Base-by-base conservation (phyloP, 2,797 vertebrate species). In the Aldrovandia affinis region DNA sequence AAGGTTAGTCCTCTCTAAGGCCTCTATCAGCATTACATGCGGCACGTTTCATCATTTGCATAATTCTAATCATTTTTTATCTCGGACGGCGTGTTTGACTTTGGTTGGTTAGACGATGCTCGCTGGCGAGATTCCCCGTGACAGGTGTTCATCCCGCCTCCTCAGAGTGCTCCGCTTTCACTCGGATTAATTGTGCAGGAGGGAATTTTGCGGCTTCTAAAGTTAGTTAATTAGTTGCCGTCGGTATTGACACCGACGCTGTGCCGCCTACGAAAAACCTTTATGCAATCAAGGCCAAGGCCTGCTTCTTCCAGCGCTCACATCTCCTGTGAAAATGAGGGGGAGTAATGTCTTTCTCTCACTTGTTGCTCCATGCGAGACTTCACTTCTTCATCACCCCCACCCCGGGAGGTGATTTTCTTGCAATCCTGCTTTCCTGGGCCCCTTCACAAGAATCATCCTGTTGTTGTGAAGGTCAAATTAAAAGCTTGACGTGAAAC, bases 1-100 rank as follows among this genome's bases (percentile, higher is more conserved):
- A 36, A 65, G 84, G 36, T 85, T 73, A 75, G 83, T 83, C 39
- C 42, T 22, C 78, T 81, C 77, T 33, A 36, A 78, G 42, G 61
- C 47, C 82, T 78, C 22, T 47, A 65, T 83, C 63, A 75, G 78
- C 80, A 59, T 80, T 83, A 65, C 68, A 77, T 75, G 52, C 59
- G 7, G 57, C 25, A 54, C 61, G 6, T 80, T 78, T 59, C 36
- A 25, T 39, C 25, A 86, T 86, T 86, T 86, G 78, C 81, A 81
- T 86, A 86, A 86, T 86, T 80, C 77, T 83, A 81, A 83, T 86
- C 77, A 86, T 83, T 75, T 65, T 78, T 81, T 83, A 83, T 80
- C 85, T 70, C 28, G 28, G 78, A 86, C 59, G 50, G 65, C 39
- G 50, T 65, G 83, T 86, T 83, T 42, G 61, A 80, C 78, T 83